A percentile compares a stretch with the other conserved stretches of the same genome.
Evolutionary conservation across 2,113 vertebrate genomes (phyloP).

Genomic region (Albula goreensis): DNA sequence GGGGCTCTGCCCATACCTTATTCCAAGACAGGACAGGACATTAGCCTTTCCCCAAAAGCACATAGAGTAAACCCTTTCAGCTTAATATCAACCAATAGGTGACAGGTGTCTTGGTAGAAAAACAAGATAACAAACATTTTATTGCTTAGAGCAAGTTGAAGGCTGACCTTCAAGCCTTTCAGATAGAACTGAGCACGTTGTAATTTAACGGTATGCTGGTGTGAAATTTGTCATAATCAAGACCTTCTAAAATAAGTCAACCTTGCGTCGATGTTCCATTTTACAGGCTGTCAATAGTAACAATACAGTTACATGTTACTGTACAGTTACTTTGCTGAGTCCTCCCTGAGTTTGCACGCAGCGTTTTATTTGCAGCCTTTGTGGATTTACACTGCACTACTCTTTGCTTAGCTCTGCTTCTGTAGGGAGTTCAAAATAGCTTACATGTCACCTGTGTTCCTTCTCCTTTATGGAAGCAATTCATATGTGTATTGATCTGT

Average conservation of each 20-base stretch:
- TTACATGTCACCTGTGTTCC: too few species aligned
- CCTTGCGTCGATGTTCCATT: not conserved
- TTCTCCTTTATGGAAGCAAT: not conserved
- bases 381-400: too few species aligned
- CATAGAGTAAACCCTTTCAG: not conserved
- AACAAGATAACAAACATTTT: not conserved
- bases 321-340: too few species aligned
- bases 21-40: not conserved
- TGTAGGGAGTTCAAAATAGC: not conserved
- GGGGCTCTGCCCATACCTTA: too few species aligned
- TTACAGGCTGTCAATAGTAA: not conserved
- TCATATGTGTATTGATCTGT: not conserved
- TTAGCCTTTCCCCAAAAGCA: not conserved
- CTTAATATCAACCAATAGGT: not conserved
- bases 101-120: not conserved
- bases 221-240: not conserved
- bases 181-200: not conserved
- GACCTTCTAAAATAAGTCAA: not conserved
- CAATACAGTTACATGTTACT: too few species aligned
- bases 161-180: not conserved
- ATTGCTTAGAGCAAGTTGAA: not conserved
- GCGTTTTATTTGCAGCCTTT: not conserved
- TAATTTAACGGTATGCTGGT: not conserved
- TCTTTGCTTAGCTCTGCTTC: too few species aligned
- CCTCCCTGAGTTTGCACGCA: not conserved